Evolutionary conservation across 2,113 vertebrate genomes (phyloP).

Genomic region (Anolis sagrei): DNA sequence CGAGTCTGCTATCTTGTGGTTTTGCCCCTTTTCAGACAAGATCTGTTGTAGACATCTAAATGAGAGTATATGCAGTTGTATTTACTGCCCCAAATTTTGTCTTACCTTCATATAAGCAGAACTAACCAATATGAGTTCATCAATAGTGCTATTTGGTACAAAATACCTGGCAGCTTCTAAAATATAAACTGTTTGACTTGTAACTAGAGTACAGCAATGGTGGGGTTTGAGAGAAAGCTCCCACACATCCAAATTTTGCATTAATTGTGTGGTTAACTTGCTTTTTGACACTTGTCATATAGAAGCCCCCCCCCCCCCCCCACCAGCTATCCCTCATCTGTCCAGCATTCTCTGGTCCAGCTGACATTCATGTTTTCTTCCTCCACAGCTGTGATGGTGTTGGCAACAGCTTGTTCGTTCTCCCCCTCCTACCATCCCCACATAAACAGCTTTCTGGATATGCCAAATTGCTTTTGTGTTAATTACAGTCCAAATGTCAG

Average conservation of each 20-base stretch:
- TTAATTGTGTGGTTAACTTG: background rate
- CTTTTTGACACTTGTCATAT: slow-evolving; percentile 13
- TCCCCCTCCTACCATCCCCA: background rate
- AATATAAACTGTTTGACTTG: background rate
- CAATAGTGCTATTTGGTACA: slow-evolving; percentile 11
- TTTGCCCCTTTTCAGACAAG: background rate
- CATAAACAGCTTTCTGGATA: slow-evolving; percentile 33
- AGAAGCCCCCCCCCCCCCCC: background rate
- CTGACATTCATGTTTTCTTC: slow-evolving; percentile 27
- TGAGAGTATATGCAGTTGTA: background rate
- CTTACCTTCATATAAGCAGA: background rate
- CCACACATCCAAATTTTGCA: background rate
- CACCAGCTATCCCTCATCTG: slow-evolving; percentile 16
- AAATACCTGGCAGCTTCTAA: background rate
- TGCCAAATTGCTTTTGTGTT: slow-evolving; percentile 45
- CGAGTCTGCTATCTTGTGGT: background rate
- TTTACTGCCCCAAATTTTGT: background rate
- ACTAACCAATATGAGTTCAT: background rate
- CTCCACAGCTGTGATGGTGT: slow-evolving; percentile 37
- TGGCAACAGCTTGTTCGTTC: slow-evolving; percentile 39
- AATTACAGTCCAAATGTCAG: slow-evolving; percentile 42
- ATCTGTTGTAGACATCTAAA: background rate
- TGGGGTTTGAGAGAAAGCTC: background rate
- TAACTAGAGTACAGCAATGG: background rate
- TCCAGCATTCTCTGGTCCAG: slow-evolving; percentile 28